Evolutionary conservation across 2,888 invertebrate genomes (phyloP), one percentile per base, ranked within the genome.

Genomic region (Tenthredo notha): DNA sequence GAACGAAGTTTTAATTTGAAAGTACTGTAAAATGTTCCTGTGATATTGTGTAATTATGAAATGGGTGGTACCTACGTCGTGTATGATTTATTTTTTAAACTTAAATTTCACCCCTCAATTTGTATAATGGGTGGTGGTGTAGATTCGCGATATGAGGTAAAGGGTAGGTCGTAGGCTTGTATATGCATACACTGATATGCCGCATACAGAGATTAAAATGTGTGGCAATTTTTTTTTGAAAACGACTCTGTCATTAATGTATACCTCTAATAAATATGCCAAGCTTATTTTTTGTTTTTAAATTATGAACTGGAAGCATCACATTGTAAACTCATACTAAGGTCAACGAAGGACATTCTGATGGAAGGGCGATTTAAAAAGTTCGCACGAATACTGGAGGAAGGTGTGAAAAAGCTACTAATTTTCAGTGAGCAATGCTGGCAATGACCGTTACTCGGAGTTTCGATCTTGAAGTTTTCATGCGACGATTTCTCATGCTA

Each of bases 81-180:
- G 12, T 61, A 25, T 25, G 10, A n/a, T n/a, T 54, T 61, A 21
- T 25, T 61, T 21, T 9, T 61, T 10, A 61, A 25, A 25, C 61
- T 25, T 61, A 12, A 61, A 61, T 25, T 61, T 12, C 12, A 25
- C 33, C 67, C 18, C 25, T 15, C 18, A 67, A 67, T 67, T 67
- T 33, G 33, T 67, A 18, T 67, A 67, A 67, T 33, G 33, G 67
- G 18, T 25, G 15, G 33, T 12, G 15, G 67, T 18, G 67, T 67
- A 67, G 67, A 67, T 67, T 67, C 67, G 67, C 33, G 33, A 61
- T 61, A 67, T 67, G 18, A 67, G 67, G 33, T 33, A 67, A 33
- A 67, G 15, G 33, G 33, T 33, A 33, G 18, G 67, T 33, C 3
- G 15, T 33, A 33, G 67, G 33, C 15, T 67, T 67, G 25, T 67